Evolutionary conservation across 2,888 invertebrate genomes (phyloP).

Genomic region (Amphipyra berbera): DNA sequence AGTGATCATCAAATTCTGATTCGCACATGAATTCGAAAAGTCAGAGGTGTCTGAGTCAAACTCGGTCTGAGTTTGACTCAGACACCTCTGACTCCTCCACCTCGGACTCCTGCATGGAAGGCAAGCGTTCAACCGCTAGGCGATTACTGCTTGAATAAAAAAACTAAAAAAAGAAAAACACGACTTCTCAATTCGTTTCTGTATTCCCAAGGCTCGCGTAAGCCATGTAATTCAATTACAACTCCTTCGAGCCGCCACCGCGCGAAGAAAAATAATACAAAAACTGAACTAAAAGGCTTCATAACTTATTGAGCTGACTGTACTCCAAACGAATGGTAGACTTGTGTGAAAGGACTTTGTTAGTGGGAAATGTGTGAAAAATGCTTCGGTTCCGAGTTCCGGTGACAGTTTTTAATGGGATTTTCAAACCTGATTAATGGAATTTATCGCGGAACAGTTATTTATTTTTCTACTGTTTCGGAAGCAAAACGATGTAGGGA

Average conservation of each 20-base stretch:
- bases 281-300: constrained; percentile 78
- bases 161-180: constrained; percentile 3
- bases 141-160: too few relatives aligned
- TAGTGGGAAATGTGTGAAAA: constrained; percentile 39
- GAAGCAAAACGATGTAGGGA: too few relatives aligned
- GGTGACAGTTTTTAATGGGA: constrained; percentile 40
- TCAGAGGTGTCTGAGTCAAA: too few relatives aligned
- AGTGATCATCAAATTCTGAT: too few relatives aligned
- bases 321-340: constrained; percentile 38
- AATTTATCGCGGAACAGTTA: too few relatives aligned
- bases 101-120: too few relatives aligned
- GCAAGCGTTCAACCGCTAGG: too few relatives aligned
- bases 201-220: constrained; percentile 63
- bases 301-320: constrained; percentile 64
- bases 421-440: constrained; percentile 48
- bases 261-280: constrained; percentile 70
- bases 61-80: too few relatives aligned
- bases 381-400: constrained; percentile 23
- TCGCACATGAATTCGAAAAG: too few relatives aligned
- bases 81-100: too few relatives aligned
- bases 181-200: constrained; percentile 37
- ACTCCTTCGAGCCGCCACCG: constrained; percentile 67
- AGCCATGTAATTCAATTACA: constrained; percentile 83
- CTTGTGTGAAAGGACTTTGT: constrained; percentile 42
- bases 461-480: too few relatives aligned